Conservation (phyloP, 2,797 vertebrate species). For the Scyliorhinus canicula region DNA sequence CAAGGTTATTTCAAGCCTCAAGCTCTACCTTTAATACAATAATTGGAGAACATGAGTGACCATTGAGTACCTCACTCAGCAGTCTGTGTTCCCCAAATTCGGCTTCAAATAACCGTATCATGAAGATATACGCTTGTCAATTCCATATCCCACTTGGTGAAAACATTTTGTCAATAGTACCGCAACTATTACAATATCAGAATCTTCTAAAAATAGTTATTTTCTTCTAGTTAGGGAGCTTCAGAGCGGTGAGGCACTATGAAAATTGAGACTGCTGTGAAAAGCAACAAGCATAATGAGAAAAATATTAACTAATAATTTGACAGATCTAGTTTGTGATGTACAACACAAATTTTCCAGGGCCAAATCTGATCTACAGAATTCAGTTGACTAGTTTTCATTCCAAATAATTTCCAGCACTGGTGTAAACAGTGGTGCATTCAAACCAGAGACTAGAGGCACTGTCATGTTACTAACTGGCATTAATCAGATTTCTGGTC, state of each 20-base stretch:
- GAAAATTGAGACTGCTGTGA: neutral
- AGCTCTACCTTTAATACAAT: neutral
- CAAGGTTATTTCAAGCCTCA: neutral
- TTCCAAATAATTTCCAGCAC: neutral
- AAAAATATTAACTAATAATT: neutral
- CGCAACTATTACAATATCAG: neutral
- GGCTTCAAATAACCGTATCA: neutral
- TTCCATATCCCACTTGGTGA: neutral
- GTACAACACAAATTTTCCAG: neutral
- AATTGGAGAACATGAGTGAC: neutral
- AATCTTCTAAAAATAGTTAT: neutral
- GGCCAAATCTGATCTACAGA: neutral
- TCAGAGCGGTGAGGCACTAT: neutral
- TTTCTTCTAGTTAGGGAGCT: neutral
- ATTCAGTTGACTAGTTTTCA: neutral
- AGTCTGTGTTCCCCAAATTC: neutral
- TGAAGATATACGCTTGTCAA: neutral
- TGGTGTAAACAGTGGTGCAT: neutral
- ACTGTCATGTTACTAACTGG: neutral
- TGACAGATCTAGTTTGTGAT: neutral
- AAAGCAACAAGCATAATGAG: neutral
- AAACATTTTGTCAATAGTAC: neutral
- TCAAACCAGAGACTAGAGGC: neutral
- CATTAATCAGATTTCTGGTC: neutral
- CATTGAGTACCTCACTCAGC: neutral